phyloP scores from a whole-genome alignment of 2,797 vertebrate genomes.

The Buceros bicornis region DNA sequence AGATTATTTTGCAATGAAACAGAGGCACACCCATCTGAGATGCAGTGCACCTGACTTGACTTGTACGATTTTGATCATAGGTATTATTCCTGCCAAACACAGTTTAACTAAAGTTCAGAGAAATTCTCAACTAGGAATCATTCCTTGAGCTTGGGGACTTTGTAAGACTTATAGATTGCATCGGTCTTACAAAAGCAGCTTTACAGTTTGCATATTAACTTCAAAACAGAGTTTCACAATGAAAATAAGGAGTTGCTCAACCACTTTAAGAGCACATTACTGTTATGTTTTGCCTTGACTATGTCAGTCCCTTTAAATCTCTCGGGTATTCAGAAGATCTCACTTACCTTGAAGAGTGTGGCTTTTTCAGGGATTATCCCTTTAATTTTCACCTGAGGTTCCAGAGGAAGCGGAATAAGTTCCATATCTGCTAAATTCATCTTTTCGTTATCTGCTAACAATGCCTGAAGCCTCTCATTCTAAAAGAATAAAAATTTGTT shows the following conservation, averaged over 20 bases:
- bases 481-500: constrained; percentile 57
- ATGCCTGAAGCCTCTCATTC: constrained; percentile 94
- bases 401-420: constrained; percentile 94
- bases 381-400: constrained; percentile 94
- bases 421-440: constrained; percentile 96
- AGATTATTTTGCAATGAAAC: background rate
- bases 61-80: background rate
- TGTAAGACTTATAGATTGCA: background rate
- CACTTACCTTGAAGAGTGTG: constrained; percentile 94
- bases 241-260: background rate
- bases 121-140: background rate
- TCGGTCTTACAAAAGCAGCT: background rate
- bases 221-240: background rate
- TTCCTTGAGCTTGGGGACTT: background rate
- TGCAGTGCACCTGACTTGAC: background rate
- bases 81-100: background rate
- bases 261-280: background rate
- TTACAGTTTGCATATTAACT: background rate
- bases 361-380: constrained; percentile 97
- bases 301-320: background rate
- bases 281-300: background rate
- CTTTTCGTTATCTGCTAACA: constrained; percentile 96
- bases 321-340: background rate
- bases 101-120: background rate
- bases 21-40: background rate